These are phyloP conservation scores for Rhodophaea formosa DNA, from an alignment of 2,888 invertebrate genomes.

Conservation along the genomic window DNA sequence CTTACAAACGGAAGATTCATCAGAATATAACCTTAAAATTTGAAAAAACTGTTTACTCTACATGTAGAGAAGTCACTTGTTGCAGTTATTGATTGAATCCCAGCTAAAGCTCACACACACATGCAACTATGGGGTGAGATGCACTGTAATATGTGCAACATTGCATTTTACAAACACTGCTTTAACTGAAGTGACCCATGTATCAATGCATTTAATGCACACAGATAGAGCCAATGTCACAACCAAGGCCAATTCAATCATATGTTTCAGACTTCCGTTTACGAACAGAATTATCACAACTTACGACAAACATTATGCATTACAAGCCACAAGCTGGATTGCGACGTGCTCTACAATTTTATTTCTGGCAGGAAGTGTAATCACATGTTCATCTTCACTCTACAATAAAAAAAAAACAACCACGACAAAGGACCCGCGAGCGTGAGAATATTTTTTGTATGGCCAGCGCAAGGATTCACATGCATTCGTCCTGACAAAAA, in stretches of 20 bases:
- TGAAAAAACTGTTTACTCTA: not conserved
- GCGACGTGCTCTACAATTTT: constrained; percentile 35
- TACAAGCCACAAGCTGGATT: not conserved
- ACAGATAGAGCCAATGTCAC: constrained; percentile 52
- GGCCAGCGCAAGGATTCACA: constrained; percentile 48
- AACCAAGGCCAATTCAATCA: constrained; percentile 68
- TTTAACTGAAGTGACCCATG: constrained; percentile 28
- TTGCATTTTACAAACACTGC: not conserved
- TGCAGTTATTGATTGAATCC: constrained; percentile 25
- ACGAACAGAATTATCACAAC: constrained; percentile 24
- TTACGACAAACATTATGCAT: constrained; percentile 15
- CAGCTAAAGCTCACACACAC: not conserved
- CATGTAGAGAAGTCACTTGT: constrained; percentile 10
- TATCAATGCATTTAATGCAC: constrained; percentile 32
- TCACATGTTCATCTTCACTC: constrained; percentile 46
- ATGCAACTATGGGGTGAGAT: constrained; percentile 11
- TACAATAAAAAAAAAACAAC: constrained; percentile 39
- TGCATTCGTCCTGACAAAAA: constrained; percentile 54
- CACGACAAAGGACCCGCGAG: constrained; percentile 46
- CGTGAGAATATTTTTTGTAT: constrained; percentile 65
- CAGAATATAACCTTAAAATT: constrained; percentile 10
- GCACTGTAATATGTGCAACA: constrained; percentile 6
- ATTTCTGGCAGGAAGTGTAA: constrained; percentile 47
- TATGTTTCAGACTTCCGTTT: constrained; percentile 33
- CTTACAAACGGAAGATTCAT: not conserved